Base-by-base conservation (phyloP, 2,888 invertebrate genomes). In the Ischnus inquisitorius region DNA sequence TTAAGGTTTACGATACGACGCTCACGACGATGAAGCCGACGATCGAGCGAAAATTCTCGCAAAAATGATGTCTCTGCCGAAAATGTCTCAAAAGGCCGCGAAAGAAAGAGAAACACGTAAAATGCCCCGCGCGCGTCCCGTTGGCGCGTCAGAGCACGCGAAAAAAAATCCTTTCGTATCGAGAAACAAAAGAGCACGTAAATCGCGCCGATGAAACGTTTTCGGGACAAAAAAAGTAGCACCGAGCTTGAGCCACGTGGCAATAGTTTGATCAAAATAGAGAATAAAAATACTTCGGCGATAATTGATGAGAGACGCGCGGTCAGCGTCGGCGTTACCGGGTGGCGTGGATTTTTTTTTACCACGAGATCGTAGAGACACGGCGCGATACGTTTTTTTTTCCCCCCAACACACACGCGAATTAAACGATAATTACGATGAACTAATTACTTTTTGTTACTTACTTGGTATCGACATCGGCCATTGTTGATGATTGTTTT, bases 401-500 rank as follows among this genome's bases (percentile, higher is more conserved):
- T 71, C 51, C 16, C 39, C 8, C n/a, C n/a, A n/a, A n/a, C n/a
- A 68, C 77, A 46, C 60, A 28, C 43, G 46, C 5, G 16, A 43
- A 39, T 57, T 1, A 6, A 46, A n/a, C 19, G 54, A 43, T 25
- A 64, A 48, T 46, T 65, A 48, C 8, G 34, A 71, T 28, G 19
- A n/a, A 68, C 19, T n/a, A 12, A 65, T 46, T 22, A 19, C 8
- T 16, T 16, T 16, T 54, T 14, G 22, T 60, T 25, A 60, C 96
- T 96, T 95, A 96, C 96, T 95, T 95, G 93, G 95, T 95, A 93
- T 96, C 94, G 86, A 93, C 94, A 94, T 96, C 96, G 94, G 96
- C 96, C 96, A 96, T 96, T 94, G 90, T 95, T 91, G 90, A 93
- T 88, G 89, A 90, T 88, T 78, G 34, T 64, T 43, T 81, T 75